Percentiles rank a stretch among this genome's conserved stretches.
These are phyloP conservation scores for Ephydatia muelleri DNA, from an alignment of 37 sponge, comb jelly and placozoan genomes.

Conservation along the genomic window DNA sequence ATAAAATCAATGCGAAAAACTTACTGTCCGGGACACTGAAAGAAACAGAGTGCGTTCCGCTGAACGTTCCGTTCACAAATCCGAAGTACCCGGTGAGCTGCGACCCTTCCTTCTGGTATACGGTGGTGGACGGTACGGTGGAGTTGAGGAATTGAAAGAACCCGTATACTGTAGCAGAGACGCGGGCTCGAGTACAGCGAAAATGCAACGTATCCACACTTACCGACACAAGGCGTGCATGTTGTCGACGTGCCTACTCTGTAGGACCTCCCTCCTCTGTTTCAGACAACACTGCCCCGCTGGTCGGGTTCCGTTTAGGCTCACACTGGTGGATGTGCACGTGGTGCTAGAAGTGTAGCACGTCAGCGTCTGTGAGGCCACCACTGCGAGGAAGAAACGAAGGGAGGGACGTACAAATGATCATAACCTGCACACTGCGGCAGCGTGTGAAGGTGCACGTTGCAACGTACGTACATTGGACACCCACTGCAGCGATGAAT, in stretches of 20 bases:
- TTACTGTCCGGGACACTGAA: neutral
- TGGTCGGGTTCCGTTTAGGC: neutral
- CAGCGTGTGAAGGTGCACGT: neutral
- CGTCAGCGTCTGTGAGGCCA: neutral
- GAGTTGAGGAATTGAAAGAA: neutral
- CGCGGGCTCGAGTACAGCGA: neutral
- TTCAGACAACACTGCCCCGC: neutral
- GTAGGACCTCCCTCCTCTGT: neutral
- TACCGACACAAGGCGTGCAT: neutral
- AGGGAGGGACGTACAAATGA: neutral
- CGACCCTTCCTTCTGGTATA: neutral
- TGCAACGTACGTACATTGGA: neutral
- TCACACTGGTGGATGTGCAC: neutral
- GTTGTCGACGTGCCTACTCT: neutral
- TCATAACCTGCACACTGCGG: neutral
- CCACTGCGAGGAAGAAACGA: neutral
- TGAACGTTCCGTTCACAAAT: neutral
- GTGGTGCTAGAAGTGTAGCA: neutral
- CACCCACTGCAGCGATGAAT: neutral
- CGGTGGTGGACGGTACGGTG: neutral
- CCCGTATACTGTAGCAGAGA: neutral
- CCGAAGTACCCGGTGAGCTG: neutral
- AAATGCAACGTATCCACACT: neutral
- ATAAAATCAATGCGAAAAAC: neutral
- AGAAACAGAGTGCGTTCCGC: neutral